These are phyloP conservation scores for Burhinus oedicnemus DNA, from an alignment of 2,113 vertebrate genomes.

Conservation along the genomic window DNA sequence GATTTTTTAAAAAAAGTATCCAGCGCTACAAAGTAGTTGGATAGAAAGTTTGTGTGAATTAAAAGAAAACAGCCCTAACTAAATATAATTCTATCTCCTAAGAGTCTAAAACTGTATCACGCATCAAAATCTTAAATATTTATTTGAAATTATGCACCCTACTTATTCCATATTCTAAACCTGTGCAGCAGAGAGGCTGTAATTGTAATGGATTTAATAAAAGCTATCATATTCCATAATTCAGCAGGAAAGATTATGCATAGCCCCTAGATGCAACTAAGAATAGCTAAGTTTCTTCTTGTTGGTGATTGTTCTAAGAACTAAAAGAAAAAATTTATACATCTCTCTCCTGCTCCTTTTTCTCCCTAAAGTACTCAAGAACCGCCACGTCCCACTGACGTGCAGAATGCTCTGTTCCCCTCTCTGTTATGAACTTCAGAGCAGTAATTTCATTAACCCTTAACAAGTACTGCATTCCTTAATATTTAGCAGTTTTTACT, in stretches of 20 bases:
- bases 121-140: slow-evolving; percentile 80
- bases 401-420: background rate
- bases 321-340: background rate
- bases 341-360: background rate
- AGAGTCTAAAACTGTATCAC: slow-evolving; percentile 68
- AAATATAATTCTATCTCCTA: slow-evolving; percentile 39
- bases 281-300: slow-evolving; percentile 71
- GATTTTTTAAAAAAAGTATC: background rate
- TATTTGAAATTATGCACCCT: slow-evolving; percentile 79
- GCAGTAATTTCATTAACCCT: background rate
- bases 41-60: background rate
- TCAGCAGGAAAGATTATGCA: slow-evolving; percentile 70
- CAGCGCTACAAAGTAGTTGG: background rate
- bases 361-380: background rate
- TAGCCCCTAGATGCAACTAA: slow-evolving; percentile 67
- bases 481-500: background rate
- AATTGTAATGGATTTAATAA: slow-evolving; percentile 73
- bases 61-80: slow-evolving; percentile 3
- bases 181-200: slow-evolving; percentile 63
- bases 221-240: slow-evolving; percentile 72
- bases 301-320: slow-evolving; percentile 48
- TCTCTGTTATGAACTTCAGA: background rate
- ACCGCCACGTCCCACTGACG: background rate
- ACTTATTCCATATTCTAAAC: slow-evolving; percentile 78
- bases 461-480: background rate